phyloP scores from a whole-genome alignment of 2,113 vertebrate species.

The Gobio gobio region DNA sequence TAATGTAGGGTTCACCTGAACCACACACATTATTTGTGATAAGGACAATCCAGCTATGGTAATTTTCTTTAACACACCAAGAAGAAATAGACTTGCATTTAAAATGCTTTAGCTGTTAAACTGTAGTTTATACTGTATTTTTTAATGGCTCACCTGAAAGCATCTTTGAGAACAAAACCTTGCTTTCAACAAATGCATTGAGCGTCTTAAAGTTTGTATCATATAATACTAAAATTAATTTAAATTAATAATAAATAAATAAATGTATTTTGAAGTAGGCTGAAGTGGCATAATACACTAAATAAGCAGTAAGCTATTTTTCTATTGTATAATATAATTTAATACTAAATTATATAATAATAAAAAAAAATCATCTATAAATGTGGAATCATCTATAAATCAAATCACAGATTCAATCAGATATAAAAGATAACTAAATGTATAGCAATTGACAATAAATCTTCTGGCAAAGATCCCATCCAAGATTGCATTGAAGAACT shows the following conservation, averaged over 20 bases:
- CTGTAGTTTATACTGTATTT: too few relatives aligned
- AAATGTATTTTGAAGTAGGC: background rate
- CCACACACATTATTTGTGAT: background rate
- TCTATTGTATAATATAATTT: background rate
- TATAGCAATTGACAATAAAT: background rate
- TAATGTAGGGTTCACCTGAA: too few relatives aligned
- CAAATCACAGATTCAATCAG: background rate
- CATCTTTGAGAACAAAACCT: background rate
- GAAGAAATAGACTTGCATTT: background rate
- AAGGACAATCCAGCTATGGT: background rate
- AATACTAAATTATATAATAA: too few relatives aligned
- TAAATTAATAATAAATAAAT: background rate
- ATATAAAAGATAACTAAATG: background rate
- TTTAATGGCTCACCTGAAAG: background rate
- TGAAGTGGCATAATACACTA: background rate
- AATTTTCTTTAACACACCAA: background rate
- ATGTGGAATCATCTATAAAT: background rate
- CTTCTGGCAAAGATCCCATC: background rate
- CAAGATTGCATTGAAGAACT: background rate
- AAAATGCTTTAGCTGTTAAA: too few relatives aligned
- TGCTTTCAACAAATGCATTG: background rate
- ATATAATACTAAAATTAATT: background rate
- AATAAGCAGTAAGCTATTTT: background rate
- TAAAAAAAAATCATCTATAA: background rate
- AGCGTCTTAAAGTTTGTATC: too few relatives aligned